Base-by-base conservation (phyloP, 2,888 invertebrate genomes). In the Drosophila limbata region DNA sequence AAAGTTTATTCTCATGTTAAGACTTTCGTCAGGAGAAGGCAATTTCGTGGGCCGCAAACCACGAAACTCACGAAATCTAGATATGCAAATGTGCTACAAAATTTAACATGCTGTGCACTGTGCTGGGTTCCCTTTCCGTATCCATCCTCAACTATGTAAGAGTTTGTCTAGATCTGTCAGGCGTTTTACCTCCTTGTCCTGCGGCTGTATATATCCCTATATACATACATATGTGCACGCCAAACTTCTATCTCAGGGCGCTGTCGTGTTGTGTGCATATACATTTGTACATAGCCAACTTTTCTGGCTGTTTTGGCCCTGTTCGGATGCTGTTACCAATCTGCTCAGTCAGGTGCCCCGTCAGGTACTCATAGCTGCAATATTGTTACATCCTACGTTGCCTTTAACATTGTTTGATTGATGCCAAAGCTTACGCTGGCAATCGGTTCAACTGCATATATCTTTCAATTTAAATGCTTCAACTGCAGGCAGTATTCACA, bases 81-180 rank as follows among this genome's bases (percentile, higher is more conserved):
- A 67, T 82, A 79, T 82, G 82, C 68, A 82, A 84, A 82, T 79
- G 63, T 28, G 52, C 55, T 28, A 25, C 25, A 61, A 33, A 45
- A 62, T 74, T 59, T 35, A 33, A 8, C 33, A 52, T 33, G 47
- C 48, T 33, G 48, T 33, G 13, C 13, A 15, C 6, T 17, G 8
- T 50, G 9, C 8, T 19, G 17, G 11, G 1, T 15, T 17, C 8
- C 11, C 17, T 13, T 8, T 25, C 11, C 6, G 3, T 17, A 40
- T 48, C 17, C 1, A 3, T 4, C 3, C 19, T 50, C 19, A 50
- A 19, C 19, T 19, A 4, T 47, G 4, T 19, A 8, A 19, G 50
- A 28, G 35, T 52, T 61, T 44, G 5, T 35, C 21, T n/a, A 25
- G 51, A 11, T 42, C 19, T 39, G 47, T 47, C 15, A 17, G 51